Conservation (phyloP, 1,140 invertebrate genomes). For the Nasonia giraulti region DNA sequence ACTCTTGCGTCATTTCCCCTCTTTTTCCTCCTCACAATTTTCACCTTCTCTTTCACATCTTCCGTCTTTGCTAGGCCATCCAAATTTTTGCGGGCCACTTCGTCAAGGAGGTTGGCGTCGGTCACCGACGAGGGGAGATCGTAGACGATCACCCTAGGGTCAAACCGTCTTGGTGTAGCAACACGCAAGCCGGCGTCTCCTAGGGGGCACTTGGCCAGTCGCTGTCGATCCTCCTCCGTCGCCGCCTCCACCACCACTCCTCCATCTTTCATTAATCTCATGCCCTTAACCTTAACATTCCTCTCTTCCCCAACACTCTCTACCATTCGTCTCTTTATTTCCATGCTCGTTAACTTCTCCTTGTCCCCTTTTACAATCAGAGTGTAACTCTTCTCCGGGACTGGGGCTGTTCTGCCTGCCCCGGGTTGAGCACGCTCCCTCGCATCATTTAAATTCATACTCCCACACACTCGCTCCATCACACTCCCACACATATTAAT, state of each 20-base stretch:
- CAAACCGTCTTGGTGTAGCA: not conserved
- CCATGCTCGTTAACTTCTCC: no score
- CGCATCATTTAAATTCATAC: not conserved
- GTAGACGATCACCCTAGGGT: not conserved
- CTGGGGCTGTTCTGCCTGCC: no score
- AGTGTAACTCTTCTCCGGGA: no score
- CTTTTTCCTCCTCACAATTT: not conserved
- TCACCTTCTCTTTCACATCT: not conserved
- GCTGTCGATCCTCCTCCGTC: not conserved
- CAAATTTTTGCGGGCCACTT: not conserved
- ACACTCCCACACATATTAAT: not conserved
- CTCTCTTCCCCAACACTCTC: not conserved
- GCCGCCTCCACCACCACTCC: constrained; percentile 12
- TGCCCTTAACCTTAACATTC: not conserved
- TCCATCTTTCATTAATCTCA: not conserved
- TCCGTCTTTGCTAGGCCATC: not conserved
- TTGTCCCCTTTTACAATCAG: no score
- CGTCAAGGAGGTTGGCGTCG: not conserved
- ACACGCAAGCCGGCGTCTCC: not conserved
- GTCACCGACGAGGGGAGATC: not conserved
- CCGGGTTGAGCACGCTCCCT: no score
- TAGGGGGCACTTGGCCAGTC: not conserved
- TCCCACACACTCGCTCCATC: not conserved
- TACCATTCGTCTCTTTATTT: not conserved
- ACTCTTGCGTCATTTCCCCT: not conserved